Base-by-base conservation (phyloP, 2,113 vertebrate species). In the Peromyscus polionotus region DNA sequence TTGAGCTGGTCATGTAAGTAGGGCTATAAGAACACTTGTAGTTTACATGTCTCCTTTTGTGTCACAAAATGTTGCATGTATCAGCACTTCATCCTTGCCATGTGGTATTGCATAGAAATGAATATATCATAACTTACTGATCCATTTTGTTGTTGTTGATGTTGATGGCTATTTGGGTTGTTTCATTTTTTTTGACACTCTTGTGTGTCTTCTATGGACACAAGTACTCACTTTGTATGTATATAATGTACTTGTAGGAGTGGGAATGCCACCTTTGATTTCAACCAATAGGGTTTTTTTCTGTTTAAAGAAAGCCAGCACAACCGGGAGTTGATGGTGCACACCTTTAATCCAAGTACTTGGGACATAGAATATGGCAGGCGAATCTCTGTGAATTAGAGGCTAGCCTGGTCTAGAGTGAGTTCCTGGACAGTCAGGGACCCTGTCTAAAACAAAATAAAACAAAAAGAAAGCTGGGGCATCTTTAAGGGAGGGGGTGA, bases 171-270 rank as follows among this genome's bases (percentile, higher is more conserved):
- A 85, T 76, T 90, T 81, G 39, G 24, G 36, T 93, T 84, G 14
- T 95, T 98, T 97, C 79, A n/a, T 79, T 94, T 83, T 90, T 94
- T 80, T n/a, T 57, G 89, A 61, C 63, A 24, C 88, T 90, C 36
- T 91, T 91, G 5, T 92, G 1, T 68, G 36, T 94, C n/a, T 81
- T 92, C 79, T 87, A 48, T 68, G 26, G 42, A 76, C 22, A 76
- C 16, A 81, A 45, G 10, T 42, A 57, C 65, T 77, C 7, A 63
- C 95, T 94, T 91, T 36, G 83, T 39, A 28, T 51, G 3, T 65
- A 19, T 70, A 17, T 77, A 63, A 65, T 61, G 4, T 13, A 89
- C 39, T 36, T 20, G 7, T 28, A 77, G 68, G 72, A 68, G 31
- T 90, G 57, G 79, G 68, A 61, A 92, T 75, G 68, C 67, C 83